A percentile compares a stretch with the other conserved stretches of the same genome.
Conservation (phyloP, 2,888 invertebrate genomes). For the Drosophila testacea region DNA sequence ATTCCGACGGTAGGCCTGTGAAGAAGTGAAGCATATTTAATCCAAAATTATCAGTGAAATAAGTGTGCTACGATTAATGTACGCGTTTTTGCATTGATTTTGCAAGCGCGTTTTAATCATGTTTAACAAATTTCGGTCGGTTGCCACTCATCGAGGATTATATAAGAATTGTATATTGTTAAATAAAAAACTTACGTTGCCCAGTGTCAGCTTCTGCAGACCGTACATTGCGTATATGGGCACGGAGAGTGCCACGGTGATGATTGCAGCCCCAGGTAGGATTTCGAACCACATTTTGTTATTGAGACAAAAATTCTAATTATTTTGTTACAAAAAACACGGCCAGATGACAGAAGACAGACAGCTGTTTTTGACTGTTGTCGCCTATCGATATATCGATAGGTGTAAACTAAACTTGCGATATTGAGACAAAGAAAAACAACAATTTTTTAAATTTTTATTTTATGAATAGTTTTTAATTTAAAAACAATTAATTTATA, state of each 20-base stretch:
- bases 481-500: neutral
- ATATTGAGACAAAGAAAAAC: neutral
- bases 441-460: neutral
- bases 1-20: constrained; percentile 87
- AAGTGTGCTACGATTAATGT: neutral
- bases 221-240: constrained; percentile 88
- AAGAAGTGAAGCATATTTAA: constrained; percentile 53
- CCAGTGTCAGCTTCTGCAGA: constrained; percentile 87
- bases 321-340: constrained; percentile 45
- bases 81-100: constrained; percentile 2
- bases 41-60: neutral
- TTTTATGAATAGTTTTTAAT: neutral
- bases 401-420: neutral
- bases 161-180: constrained; percentile 76
- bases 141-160: constrained; percentile 72
- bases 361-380: constrained; percentile 44
- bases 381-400: constrained; percentile 47
- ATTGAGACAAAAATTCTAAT: constrained; percentile 32
- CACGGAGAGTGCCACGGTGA: constrained; percentile 87
- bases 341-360: constrained; percentile 27
- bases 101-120: constrained; percentile 46
- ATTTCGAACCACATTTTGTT: constrained; percentile 90
- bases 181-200: constrained; percentile 87
- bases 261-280: constrained; percentile 88
- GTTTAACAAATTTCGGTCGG: constrained; percentile 63